Evolutionary conservation across 2,113 vertebrate genomes (phyloP).

Genomic region (Hydropotes inermis): DNA sequence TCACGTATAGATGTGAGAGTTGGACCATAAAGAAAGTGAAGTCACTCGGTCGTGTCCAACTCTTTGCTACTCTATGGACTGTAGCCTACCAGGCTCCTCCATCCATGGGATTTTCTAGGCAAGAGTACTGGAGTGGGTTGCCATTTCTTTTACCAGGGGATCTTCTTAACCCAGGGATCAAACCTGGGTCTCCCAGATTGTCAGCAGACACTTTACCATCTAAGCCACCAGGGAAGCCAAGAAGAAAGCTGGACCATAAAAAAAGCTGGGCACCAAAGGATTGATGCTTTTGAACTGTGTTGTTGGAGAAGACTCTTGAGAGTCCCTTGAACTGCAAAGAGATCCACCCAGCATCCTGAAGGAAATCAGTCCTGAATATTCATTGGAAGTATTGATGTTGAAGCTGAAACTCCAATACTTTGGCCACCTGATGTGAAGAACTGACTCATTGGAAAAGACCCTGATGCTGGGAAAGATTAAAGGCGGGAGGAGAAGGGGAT

Average conservation of each 20-base stretch:
- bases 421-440: fast-evolving
- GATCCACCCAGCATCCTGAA: background rate
- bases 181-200: fast-evolving
- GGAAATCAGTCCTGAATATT: background rate
- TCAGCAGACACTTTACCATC: fast-evolving
- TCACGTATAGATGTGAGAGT: background rate
- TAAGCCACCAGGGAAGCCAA: background rate
- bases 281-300: background rate
- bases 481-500: background rate
- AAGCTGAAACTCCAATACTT: background rate
- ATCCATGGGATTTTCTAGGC: background rate
- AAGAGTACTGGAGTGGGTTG: background rate
- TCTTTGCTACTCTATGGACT: background rate
- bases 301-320: background rate
- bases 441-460: background rate
- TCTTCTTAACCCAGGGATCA: background rate
- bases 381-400: background rate
- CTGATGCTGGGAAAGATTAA: background rate
- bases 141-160: background rate
- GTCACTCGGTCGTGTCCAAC: fast-evolving
- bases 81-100: background rate
- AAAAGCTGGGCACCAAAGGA: background rate
- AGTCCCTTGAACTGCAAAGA: background rate
- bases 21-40: background rate
- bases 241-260: background rate